Evolutionary conservation across 2,797 vertebrate genomes (phyloP).

Genomic region (Neosalanx taihuensis): DNA sequence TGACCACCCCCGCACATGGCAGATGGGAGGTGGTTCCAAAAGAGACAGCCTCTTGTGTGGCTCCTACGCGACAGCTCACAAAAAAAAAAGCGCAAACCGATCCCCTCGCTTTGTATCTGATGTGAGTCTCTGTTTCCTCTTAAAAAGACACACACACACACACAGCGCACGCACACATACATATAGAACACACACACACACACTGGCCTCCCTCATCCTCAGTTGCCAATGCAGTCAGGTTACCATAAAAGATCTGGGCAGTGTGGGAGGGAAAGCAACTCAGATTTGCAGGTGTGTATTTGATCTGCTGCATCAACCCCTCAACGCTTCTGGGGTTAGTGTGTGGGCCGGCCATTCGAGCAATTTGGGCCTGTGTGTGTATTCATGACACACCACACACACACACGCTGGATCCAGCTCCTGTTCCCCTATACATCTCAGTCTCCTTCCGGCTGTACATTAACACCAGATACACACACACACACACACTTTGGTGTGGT

Average conservation of each 20-base stretch:
- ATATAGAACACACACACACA: neutral
- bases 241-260: conserved; percentile 56
- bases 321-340: conserved; percentile 52
- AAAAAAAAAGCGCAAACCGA: conserved; percentile 48
- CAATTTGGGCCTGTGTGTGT: conserved; percentile 67
- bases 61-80: conserved; percentile 31
- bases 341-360: conserved; percentile 73
- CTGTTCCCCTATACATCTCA: conserved; percentile 56
- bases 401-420: conserved; percentile 54
- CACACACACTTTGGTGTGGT: neutral
- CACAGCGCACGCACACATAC: neutral
- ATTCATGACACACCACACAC: conserved; percentile 55
- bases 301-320: conserved; percentile 72
- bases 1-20: conserved; percentile 54
- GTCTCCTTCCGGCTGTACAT: conserved; percentile 57
- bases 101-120: conserved; percentile 47
- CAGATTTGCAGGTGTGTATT: conserved; percentile 72
- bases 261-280: conserved; percentile 54
- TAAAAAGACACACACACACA: conserved; percentile 9
- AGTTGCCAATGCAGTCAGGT: conserved; percentile 27
- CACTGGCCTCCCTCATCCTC: neutral
- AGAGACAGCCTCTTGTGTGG: conserved; percentile 52
- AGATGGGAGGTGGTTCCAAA: conserved; percentile 67
- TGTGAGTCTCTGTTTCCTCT: neutral
- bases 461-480: conserved; percentile 7